Conservation (phyloP, 2,888 invertebrate genomes). For the Diogma glabrata region DNA sequence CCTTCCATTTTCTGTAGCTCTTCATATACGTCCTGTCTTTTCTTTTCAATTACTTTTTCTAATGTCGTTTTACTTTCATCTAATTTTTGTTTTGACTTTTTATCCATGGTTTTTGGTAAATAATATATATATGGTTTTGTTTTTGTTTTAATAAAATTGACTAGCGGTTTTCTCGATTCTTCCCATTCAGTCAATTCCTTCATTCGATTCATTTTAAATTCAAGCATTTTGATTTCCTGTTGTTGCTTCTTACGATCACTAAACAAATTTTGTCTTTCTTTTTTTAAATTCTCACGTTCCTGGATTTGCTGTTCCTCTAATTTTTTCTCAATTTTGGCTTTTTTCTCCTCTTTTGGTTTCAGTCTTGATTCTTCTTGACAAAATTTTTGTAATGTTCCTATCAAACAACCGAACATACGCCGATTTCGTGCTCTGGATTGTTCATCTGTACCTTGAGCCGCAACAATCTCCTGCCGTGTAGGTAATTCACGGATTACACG, state of each 20-base stretch:
- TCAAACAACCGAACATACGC: constrained; percentile 89
- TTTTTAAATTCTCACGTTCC: constrained; percentile 74
- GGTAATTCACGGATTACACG: constrained; percentile 78
- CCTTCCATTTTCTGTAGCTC: constrained; percentile 52
- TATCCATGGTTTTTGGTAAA: constrained; percentile 67
- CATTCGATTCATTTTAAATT: constrained; percentile 79
- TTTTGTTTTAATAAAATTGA: constrained; percentile 78
- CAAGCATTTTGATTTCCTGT: constrained; percentile 75
- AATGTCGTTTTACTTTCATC: constrained; percentile 49
- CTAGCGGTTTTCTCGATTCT: constrained; percentile 58
- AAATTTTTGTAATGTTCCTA: constrained; percentile 92
- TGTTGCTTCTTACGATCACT: constrained; percentile 77
- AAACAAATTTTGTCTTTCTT: constrained; percentile 75
- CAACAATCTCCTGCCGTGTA: constrained; percentile 68
- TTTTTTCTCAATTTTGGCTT: constrained; percentile 73
- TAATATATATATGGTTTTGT: constrained; percentile 80
- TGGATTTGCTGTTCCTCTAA: constrained; percentile 82
- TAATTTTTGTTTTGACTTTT: constrained; percentile 54
- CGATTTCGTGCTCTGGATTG: constrained; percentile 73
- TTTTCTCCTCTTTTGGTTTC: constrained; percentile 76
- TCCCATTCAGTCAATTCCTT: constrained; percentile 87
- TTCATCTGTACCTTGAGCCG: constrained; percentile 73
- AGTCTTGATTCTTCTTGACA: constrained; percentile 85
- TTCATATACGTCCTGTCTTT: constrained; percentile 48
- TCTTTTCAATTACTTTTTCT: constrained; percentile 53